Evolutionary conservation across 53 echinoderm and acorn worm genomes (phyloP).

Genomic region (Stichopus horrens): DNA sequence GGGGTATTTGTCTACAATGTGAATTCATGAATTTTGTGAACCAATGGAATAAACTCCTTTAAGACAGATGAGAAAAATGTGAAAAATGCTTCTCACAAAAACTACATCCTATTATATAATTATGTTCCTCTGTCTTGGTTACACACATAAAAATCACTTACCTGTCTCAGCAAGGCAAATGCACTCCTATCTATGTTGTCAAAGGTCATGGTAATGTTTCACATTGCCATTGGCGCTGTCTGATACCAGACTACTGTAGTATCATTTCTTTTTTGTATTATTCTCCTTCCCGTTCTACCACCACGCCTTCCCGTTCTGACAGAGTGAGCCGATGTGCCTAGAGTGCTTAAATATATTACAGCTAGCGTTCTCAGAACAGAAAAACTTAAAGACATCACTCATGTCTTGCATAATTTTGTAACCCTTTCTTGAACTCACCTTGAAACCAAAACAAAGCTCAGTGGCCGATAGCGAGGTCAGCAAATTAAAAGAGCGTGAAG

Average conservation of each 20-base stretch:
- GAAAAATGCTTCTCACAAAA: no score
- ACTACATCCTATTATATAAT: no score
- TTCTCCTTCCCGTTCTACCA: background rate
- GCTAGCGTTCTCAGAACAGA: background rate
- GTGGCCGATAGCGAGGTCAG: background rate
- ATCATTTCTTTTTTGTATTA: background rate
- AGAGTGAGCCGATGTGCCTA: background rate
- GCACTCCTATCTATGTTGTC: no score
- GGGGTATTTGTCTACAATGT: no score
- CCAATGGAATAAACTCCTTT: no score
- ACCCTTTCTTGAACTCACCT: no score
- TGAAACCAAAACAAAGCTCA: background rate
- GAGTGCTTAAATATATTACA: background rate
- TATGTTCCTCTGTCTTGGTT: no score
- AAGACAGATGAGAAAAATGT: no score
- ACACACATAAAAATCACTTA: no score
- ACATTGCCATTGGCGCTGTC: background rate
- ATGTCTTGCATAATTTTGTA: background rate
- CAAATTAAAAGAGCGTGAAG: background rate
- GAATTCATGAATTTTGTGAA: no score
- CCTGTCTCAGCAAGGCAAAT: no score
- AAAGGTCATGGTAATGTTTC: background rate
- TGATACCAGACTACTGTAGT: background rate
- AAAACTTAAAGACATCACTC: background rate
- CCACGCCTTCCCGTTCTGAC: background rate